Percentiles rank a stretch among this genome's conserved stretches.
These are phyloP conservation scores for Nephrotoma appendiculata DNA, from an alignment of 2,888 invertebrate species.

Conservation along the genomic window DNA sequence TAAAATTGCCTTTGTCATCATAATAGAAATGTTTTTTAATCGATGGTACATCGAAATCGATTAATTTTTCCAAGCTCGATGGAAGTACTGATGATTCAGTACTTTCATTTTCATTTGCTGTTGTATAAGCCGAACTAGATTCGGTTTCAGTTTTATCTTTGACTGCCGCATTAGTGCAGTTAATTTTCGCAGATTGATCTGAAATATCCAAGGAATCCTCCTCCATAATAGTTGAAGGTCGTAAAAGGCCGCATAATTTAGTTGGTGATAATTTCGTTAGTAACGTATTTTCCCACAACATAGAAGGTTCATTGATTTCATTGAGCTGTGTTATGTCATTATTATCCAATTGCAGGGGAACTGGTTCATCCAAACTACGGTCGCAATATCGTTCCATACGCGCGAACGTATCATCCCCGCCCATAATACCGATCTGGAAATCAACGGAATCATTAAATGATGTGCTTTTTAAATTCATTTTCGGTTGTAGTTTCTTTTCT, in stretches of 20 bases:
- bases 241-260: constrained; percentile 26
- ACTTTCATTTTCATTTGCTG: neutral
- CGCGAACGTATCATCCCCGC: neutral
- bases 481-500: neutral
- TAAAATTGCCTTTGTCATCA: neutral
- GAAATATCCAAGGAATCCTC: constrained; percentile 11
- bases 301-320: constrained; percentile 27
- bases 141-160: neutral
- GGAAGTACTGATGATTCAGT: neutral
- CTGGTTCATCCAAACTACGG: neutral
- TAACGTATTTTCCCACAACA: constrained; percentile 26
- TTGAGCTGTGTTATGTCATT: constrained; percentile 25
- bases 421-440: neutral
- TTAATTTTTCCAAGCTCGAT: neutral
- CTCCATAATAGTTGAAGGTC: constrained; percentile 30
- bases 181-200: neutral
- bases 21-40: neutral
- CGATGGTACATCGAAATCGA: neutral
- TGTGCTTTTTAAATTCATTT: neutral
- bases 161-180: neutral
- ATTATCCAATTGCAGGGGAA: neutral
- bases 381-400: neutral
- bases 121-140: neutral
- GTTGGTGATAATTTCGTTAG: constrained; percentile 24
- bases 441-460: neutral